These are phyloP conservation scores for Cerastoderma edule DNA, from an alignment of 2,888 invertebrate genomes.

Conservation along the genomic window DNA sequence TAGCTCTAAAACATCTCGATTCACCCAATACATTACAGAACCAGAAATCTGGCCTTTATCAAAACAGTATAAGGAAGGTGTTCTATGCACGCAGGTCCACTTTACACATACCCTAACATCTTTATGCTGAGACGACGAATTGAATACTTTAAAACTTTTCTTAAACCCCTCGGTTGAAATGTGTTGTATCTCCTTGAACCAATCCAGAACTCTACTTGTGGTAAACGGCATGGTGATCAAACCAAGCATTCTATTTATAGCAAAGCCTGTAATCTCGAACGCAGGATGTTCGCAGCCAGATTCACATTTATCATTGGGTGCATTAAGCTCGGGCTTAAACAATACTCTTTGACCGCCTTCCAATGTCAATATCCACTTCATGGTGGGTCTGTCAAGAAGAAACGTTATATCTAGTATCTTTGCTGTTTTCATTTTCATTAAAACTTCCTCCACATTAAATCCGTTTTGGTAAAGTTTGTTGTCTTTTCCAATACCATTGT, in stretches of 20 bases:
- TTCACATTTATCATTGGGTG: background rate
- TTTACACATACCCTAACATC: background rate
- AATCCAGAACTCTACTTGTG: background rate
- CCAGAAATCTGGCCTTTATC: background rate
- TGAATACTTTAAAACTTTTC: background rate
- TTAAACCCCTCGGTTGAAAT: background rate
- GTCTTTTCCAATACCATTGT: background rate
- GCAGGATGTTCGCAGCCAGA: conserved; percentile 11
- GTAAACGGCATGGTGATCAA: conserved; percentile 22
- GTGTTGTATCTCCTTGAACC: conserved; percentile 7
- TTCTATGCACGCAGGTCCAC: background rate
- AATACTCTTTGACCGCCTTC: conserved; percentile 8
- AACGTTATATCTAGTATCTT: conserved; percentile 6
- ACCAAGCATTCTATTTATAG: conserved; percentile 22
- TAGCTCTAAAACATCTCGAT: conserved; percentile 9
- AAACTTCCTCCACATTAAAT: background rate
- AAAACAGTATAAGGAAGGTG: conserved; percentile 3
- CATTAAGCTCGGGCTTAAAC: conserved; percentile 6
- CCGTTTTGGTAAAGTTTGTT: background rate
- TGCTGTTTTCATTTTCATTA: background rate
- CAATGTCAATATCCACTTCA: conserved; percentile 4
- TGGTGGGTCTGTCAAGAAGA: background rate
- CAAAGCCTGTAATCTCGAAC: conserved; percentile 12
- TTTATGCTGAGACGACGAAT: no score
- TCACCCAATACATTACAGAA: conserved; percentile 11